Conservation (phyloP, 1,140 invertebrate species). For the Vollenhovia emeryi region DNA sequence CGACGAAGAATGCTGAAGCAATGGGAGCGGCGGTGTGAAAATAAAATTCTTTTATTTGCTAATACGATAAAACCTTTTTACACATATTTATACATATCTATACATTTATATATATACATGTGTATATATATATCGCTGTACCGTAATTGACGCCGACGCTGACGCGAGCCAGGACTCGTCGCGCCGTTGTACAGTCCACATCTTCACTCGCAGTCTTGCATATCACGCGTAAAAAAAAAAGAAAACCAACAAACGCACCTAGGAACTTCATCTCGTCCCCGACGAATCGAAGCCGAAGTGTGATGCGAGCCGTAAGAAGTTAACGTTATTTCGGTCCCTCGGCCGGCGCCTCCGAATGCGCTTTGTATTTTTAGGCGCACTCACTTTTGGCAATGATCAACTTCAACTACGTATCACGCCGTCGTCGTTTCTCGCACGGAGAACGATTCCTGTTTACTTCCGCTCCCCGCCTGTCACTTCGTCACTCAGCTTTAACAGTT, state of each 20-base stretch:
- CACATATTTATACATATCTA: background rate
- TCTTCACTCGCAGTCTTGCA: conserved; percentile 21
- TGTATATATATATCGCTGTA: background rate
- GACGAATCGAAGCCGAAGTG: conserved; percentile 1
- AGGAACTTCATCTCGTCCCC: conserved; percentile 23
- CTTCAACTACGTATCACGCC: conserved; percentile 58
- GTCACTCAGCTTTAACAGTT: background rate
- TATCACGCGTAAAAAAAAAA: background rate
- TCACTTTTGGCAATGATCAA: conserved; percentile 33
- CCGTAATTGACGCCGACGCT: background rate
- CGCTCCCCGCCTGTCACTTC: background rate
- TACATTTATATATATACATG: background rate
- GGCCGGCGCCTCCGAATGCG: background rate
- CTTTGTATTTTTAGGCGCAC: conserved; percentile 24
- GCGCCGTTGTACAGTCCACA: conserved; percentile 7
- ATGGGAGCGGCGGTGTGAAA: conserved; percentile 23
- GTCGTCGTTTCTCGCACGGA: background rate
- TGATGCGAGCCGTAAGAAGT: conserved; percentile 20
- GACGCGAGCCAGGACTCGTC: background rate
- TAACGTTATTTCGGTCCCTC: conserved; percentile 51
- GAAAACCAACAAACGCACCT: background rate
- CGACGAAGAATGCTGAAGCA: background rate
- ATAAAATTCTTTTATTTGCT: conserved; percentile 53
- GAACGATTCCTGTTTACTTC: background rate
- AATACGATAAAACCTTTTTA: conserved; percentile 36